These are phyloP conservation scores for Pseudotriccus pelzelni DNA, from an alignment of 2,797 vertebrate genomes.

Conservation along the genomic window DNA sequence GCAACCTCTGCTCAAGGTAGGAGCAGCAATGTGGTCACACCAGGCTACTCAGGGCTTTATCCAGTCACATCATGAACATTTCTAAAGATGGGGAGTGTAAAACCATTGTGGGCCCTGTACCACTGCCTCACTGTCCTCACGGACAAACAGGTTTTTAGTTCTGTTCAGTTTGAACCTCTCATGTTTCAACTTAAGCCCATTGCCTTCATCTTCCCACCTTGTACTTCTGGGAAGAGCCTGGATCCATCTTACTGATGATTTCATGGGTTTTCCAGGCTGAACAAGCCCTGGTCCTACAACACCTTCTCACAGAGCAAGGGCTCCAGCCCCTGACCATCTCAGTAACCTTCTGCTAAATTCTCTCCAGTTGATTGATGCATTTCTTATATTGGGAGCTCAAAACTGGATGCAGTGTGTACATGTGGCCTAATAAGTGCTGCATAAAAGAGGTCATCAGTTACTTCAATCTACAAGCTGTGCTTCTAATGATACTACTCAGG, in stretches of 20 bases:
- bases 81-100: background rate
- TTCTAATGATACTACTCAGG: background rate
- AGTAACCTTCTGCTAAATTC: background rate
- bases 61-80: background rate
- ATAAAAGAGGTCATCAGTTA: background rate
- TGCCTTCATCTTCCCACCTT: background rate
- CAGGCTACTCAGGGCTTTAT: background rate
- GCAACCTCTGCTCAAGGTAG: background rate
- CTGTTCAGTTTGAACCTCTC: background rate
- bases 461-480: background rate
- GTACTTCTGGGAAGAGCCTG: background rate
- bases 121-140: background rate
- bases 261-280: background rate
- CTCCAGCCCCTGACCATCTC: background rate
- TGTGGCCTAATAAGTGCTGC: background rate
- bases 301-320: background rate
- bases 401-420: background rate
- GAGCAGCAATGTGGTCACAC: background rate
- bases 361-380: fast-evolving
- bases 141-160: background rate
- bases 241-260: background rate
- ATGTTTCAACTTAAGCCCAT: background rate
- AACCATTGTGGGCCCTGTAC: background rate
- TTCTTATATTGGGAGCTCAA: background rate
- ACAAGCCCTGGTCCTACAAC: background rate